These are phyloP conservation scores for Calvadosia cruxmelitensis DNA, from an alignment of 30 jellyfish, hydroid and myxozoan genomes.

Conservation along the genomic window DNA sequence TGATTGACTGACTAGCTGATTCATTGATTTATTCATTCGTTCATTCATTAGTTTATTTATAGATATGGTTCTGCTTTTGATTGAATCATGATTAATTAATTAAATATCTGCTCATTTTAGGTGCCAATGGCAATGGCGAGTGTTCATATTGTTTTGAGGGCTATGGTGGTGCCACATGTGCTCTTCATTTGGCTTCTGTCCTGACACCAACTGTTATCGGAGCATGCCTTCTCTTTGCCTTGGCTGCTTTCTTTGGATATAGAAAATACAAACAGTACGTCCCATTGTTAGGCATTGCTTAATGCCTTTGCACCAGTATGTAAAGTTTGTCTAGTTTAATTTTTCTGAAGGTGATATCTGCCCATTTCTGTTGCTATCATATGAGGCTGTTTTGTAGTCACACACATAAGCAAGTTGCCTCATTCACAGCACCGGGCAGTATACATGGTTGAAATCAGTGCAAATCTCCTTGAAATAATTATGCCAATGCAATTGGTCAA, in stretches of 20 bases:
- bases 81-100: background rate
- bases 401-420: too few relatives aligned
- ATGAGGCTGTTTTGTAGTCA: too few relatives aligned
- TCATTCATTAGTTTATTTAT: background rate
- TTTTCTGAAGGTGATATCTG: too few relatives aligned
- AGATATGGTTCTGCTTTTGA: background rate
- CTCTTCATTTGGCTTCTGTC: conserved; percentile 59
- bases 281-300: too few relatives aligned
- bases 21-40: background rate
- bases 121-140: conserved; percentile 67
- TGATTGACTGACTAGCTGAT: background rate
- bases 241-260: conserved; percentile 10
- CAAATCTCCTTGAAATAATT: too few relatives aligned
- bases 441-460: too few relatives aligned
- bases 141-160: conserved; percentile 66
- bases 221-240: conserved; percentile 5
- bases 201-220: background rate
- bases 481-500: too few relatives aligned
- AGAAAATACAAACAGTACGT: conserved; percentile 9
- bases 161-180: conserved; percentile 66
- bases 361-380: too few relatives aligned
- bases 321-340: too few relatives aligned
- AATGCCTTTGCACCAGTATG: too few relatives aligned
- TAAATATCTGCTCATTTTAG: conserved; percentile 9
- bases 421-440: too few relatives aligned